These are phyloP conservation scores for Tetropium fuscum DNA, from an alignment of 2,888 invertebrate species.

Conservation along the genomic window DNA sequence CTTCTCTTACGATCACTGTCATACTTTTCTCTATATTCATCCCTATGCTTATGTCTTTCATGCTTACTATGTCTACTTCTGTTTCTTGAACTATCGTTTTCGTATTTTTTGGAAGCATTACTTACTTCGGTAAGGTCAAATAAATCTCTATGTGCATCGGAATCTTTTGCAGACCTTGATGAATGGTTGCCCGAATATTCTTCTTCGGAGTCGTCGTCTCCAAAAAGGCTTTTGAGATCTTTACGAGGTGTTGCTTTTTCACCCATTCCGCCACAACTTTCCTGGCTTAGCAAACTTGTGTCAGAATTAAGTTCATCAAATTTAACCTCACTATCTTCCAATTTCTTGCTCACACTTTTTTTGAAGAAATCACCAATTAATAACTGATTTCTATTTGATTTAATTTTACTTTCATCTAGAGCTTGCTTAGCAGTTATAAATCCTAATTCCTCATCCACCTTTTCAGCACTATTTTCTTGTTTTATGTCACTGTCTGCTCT, in stretches of 20 bases:
- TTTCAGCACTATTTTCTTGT: constrained; percentile 12
- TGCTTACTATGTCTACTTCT: constrained; percentile 13
- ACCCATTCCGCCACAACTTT: constrained; percentile 27
- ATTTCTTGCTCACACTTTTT: constrained; percentile 29
- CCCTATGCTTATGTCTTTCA: constrained; percentile 20
- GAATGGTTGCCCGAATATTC: constrained; percentile 8
- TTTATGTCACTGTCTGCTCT: constrained; percentile 27
- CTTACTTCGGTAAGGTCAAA: background rate
- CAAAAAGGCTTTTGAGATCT: constrained; percentile 67
- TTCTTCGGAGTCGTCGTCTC: constrained; percentile 68
- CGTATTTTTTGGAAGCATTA: constrained; percentile 14
- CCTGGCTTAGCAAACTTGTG: constrained; percentile 19
- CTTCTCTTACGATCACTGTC: constrained; percentile 29
- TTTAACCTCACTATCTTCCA: constrained; percentile 35
- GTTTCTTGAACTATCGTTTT: constrained; percentile 16
- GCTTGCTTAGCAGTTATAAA: constrained; percentile 47
- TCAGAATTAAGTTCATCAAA: constrained; percentile 25
- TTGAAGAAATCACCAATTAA: constrained; percentile 36
- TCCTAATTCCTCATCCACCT: constrained; percentile 1
- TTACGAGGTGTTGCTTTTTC: constrained; percentile 23
- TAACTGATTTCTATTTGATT: constrained; percentile 30
- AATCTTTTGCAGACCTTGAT: background rate
- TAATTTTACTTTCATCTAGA: constrained; percentile 30
- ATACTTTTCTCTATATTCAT: constrained; percentile 28
- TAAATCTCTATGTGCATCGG: background rate